Conservation (phyloP, 2,888 invertebrate species). For the Ernsta delagoae region DNA sequence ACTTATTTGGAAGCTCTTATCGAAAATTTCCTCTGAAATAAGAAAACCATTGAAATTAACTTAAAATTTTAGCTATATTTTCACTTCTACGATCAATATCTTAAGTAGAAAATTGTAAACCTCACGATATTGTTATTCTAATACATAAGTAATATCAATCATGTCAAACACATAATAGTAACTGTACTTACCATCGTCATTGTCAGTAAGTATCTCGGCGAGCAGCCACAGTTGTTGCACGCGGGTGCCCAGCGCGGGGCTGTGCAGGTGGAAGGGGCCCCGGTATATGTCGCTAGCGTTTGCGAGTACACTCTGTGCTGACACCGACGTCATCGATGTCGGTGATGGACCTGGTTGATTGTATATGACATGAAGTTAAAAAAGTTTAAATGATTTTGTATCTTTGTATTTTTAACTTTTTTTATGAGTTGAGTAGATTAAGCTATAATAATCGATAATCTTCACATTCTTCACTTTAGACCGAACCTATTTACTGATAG, state of each 20-base stretch:
- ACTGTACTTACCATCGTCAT: slow-evolving; percentile 88
- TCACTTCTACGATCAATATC: too few species aligned
- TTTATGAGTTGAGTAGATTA: too few species aligned
- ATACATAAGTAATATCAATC: too few species aligned
- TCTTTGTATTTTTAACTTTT: too few species aligned
- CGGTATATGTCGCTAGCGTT: slow-evolving; percentile 87
- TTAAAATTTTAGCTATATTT: too few species aligned
- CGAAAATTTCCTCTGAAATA: slow-evolving; percentile 93
- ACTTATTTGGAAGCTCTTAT: slow-evolving; percentile 94
- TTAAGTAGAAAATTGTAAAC: too few species aligned
- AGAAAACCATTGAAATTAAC: background rate
- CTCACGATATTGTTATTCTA: too few species aligned
- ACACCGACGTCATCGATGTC: slow-evolving; percentile 87
- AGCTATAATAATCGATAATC: too few species aligned
- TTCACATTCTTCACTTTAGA: too few species aligned
- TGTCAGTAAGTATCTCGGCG: slow-evolving; percentile 92
- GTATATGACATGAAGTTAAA: too few species aligned
- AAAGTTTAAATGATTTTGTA: too few species aligned
- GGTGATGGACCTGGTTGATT: slow-evolving; percentile 88
- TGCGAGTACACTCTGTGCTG: slow-evolving; percentile 82
- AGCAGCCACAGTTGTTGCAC: slow-evolving; percentile 97
- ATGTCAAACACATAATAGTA: background rate
- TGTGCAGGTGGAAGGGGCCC: slow-evolving; percentile 94
- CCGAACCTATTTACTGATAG: too few species aligned
- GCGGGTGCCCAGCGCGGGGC: slow-evolving; percentile 93